Percentiles rank a stretch among this genome's conserved stretches.
These are phyloP conservation scores for Acanthis flammea DNA, from an alignment of 2,797 vertebrate species.

Conservation along the genomic window DNA sequence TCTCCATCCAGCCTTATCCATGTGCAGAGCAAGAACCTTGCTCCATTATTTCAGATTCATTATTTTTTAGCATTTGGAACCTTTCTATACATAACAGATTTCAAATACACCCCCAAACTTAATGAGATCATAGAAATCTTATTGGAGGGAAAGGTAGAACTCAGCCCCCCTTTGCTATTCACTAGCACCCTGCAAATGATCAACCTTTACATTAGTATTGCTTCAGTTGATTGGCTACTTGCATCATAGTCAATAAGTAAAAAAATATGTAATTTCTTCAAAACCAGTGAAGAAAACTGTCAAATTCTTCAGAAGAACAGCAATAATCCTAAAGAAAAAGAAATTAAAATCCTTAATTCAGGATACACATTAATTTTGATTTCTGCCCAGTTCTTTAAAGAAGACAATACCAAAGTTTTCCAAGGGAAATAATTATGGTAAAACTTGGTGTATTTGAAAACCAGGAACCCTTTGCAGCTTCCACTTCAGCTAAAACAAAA, in stretches of 20 bases:
- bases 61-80: background rate
- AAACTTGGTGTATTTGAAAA: background rate
- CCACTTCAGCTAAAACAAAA: background rate
- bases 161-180: background rate
- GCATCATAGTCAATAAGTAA: background rate
- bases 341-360: background rate
- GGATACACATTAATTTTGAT: background rate
- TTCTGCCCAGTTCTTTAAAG: background rate
- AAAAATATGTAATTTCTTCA: background rate
- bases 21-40: background rate
- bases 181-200: background rate
- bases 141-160: background rate
- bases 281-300: background rate
- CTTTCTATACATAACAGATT: background rate
- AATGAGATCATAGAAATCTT: background rate
- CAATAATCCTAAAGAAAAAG: background rate
- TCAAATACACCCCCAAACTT: background rate
- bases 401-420: background rate
- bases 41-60: background rate
- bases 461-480: background rate
- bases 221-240: background rate
- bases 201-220: background rate
- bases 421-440: background rate
- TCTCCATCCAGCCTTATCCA: background rate
- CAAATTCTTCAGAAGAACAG: background rate